Evolutionary conservation across 2,797 vertebrate genomes (phyloP), one percentile per base, ranked within the genome.

Genomic region (Thalassophryne amazonica): DNA sequence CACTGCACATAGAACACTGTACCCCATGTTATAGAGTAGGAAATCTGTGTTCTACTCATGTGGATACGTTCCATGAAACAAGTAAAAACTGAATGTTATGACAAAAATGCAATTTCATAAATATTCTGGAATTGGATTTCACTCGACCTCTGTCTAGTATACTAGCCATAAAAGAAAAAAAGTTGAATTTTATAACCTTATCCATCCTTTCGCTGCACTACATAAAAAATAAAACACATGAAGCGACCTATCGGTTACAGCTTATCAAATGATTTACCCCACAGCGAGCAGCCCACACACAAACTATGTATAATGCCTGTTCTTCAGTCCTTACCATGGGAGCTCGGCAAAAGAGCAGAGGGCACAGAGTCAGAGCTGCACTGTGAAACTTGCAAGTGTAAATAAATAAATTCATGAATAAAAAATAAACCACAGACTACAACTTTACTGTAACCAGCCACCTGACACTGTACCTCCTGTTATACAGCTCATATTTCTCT

Each of bases 351-450:
- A 16, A 17, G 15, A 40, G 33, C 43, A 58, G 12, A 43, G 25
- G 33, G 18, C 34, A 40, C 4, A 4, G 1, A 34, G 23, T 15
- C 39, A 47, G 25, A 51, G 35, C 45, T 30, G 10, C 14, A 33
- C 23, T 11, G 17, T 23, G 31, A 40, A 46, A 36, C 20, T 17
- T 24, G 52, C 35, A 6, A 5, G 16, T 33, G 20, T 35, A 51
- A 71, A 69, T 68, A 61, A 67, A 41, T 13, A 31, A 22, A 10
- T 11, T 40, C 3, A 68, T 56, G 23, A 70, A 64, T 52, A 64
- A 64, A 18, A 61, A 36, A 69, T 56, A 28, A 24, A 47, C 23
- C 6, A 30, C 23, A 28, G n/a, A 4, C n/a, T n/a, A n/a, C n/a
- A n/a, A 9, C n/a, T 42, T 30, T 10, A 20, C 4, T 2, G 30